Evolutionary conservation across 2,888 invertebrate genomes (phyloP).

Genomic region (Polydrusus pterygomalis): DNA sequence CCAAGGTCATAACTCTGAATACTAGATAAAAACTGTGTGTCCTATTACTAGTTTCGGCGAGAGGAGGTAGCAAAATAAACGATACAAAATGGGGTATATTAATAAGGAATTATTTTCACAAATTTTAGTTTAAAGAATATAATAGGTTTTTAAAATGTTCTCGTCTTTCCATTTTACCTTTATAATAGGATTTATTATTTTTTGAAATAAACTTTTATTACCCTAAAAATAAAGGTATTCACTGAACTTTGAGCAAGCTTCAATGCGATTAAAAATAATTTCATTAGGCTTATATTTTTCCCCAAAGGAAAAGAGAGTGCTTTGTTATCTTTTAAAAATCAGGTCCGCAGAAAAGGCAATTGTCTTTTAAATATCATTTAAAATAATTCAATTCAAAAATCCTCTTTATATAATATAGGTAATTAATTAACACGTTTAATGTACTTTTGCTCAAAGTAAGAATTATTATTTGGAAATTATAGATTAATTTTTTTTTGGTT

Average conservation of each 20-base stretch:
- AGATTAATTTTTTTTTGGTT: no score
- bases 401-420: not conserved
- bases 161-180: not conserved
- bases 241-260: conserved; percentile 6
- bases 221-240: conserved; percentile 11
- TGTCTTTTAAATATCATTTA: conserved; percentile 22
- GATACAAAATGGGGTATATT: no score
- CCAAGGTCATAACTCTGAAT: no score
- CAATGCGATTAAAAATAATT: conserved; percentile 27
- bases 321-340: conserved; percentile 23
- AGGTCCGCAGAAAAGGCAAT: conserved; percentile 9
- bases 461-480: no score
- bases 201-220: conserved; percentile 11
- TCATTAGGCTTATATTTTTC: conserved; percentile 19
- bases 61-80: no score
- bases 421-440: not conserved
- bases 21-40: no score
- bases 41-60: no score
- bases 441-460: not conserved
- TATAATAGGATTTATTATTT: not conserved
- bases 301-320: conserved; percentile 4
- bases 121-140: no score
- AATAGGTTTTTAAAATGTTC: not conserved
- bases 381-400: conserved; percentile 15
- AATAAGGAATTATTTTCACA: no score